A percentile compares a stretch with the other conserved stretches of the same genome.
These are phyloP conservation scores for Holacanthella duospinosa DNA, from an alignment of 2,888 invertebrate genomes.

Conservation along the genomic window DNA sequence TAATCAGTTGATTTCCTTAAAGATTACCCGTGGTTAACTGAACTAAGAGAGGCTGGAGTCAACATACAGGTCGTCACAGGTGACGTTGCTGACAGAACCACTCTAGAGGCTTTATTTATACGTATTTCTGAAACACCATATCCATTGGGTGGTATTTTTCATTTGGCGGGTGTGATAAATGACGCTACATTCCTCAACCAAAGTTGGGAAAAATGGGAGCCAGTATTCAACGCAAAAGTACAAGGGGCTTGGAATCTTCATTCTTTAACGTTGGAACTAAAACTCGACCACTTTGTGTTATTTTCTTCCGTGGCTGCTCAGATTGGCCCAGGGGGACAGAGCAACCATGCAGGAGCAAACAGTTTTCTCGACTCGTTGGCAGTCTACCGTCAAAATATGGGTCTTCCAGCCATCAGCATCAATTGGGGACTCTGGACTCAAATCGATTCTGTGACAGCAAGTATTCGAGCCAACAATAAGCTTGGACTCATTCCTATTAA, in stretches of 20 bases:
- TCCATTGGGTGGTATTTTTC: slow-evolving; percentile 24
- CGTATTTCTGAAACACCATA: slow-evolving; percentile 4
- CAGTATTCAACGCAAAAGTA: slow-evolving; percentile 19
- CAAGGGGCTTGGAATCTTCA: slow-evolving; percentile 26
- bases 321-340: slow-evolving; percentile 20
- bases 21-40: too few species aligned
- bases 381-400: slow-evolving; percentile 14
- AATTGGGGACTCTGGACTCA: slow-evolving; percentile 25
- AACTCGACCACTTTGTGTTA: slow-evolving; percentile 24
- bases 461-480: neutral
- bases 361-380: slow-evolving; percentile 20
- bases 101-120: too few species aligned
- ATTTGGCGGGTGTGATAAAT: slow-evolving; percentile 21
- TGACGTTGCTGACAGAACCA: too few species aligned
- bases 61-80: slow-evolving; percentile 5
- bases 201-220: slow-evolving; percentile 22
- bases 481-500: neutral
- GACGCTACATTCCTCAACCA: slow-evolving; percentile 23
- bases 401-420: slow-evolving; percentile 19
- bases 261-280: slow-evolving; percentile 9
- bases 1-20: too few species aligned
- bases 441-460: slow-evolving; percentile 7
- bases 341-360: slow-evolving; percentile 23
- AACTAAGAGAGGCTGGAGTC: too few species aligned
- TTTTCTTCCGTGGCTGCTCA: slow-evolving; percentile 18